A percentile compares a stretch with the other conserved stretches of the same genome.
Evolutionary conservation across 2,113 vertebrate species (phyloP).

Genomic region (Mustela lutreola): DNA sequence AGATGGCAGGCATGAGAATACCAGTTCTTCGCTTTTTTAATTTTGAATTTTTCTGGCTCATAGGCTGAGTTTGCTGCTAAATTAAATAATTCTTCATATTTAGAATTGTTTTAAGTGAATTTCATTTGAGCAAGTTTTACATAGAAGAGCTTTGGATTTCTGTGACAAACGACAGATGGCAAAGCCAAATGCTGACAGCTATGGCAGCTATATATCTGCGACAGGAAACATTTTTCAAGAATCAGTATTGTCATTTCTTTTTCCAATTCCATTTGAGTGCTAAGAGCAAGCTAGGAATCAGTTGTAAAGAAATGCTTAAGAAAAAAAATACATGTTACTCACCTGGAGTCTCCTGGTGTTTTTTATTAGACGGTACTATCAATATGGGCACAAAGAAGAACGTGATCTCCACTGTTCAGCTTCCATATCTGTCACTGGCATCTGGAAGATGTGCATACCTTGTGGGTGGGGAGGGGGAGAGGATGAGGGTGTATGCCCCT

Average conservation of each 20-base stretch:
- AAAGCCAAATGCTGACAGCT: conserved; percentile 75
- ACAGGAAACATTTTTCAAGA: conserved; percentile 76
- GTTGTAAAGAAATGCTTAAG: conserved; percentile 1
- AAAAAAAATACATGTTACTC: background rate
- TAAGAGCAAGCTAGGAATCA: conserved; percentile 23
- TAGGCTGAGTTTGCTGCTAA: conserved; percentile 63
- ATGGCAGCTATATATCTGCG: conserved; percentile 76
- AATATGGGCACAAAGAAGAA: background rate
- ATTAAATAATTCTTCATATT: conserved; percentile 76
- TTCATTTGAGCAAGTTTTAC: conserved; percentile 70
- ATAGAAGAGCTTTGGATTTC: conserved; percentile 62
- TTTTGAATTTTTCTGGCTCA: conserved; percentile 68
- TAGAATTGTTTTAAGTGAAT: conserved; percentile 72
- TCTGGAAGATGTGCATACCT: background rate
- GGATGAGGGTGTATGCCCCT: rapidly evolving
- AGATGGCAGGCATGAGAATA: conserved; percentile 68
- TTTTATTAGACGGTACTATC: background rate
- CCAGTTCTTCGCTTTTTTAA: conserved; percentile 42
- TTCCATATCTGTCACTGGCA: background rate
- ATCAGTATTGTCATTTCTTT: conserved; percentile 47
- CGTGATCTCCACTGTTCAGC: background rate
- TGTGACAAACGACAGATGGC: conserved; percentile 79
- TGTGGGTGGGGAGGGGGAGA: background rate
- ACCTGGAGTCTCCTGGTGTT: conserved; percentile 24
- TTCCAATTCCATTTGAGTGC: conserved; percentile 15